Base-by-base conservation (phyloP, 2,888 invertebrate genomes). In the Odontothrips loti region DNA sequence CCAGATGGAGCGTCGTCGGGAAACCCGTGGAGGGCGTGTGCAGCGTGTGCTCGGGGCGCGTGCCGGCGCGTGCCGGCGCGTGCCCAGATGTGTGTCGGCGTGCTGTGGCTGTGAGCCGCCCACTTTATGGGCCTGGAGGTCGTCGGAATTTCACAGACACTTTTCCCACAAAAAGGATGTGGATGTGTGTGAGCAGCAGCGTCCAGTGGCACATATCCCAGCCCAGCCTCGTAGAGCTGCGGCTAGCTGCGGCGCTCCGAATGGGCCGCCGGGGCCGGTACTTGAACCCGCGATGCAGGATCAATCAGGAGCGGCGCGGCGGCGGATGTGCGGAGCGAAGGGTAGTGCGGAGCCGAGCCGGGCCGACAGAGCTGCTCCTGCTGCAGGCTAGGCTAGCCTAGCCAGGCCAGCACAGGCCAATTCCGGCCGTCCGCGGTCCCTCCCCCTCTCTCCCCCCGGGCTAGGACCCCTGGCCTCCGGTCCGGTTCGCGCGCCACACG, bases 111-210 rank as follows among this genome's bases (percentile, higher is more conserved):
- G 27, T 27, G 27, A 12, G 27, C 9, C 27, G 27, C 20, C 58
- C 58, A 20, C 20, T 9, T 58, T 58, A 58, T 58, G 12, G 1
- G 27, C 68, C 68, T 23, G 68, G 68, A 75, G 68, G 68, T 75
- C 68, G 68, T 27, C 68, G 27, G 68, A 75, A 75, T 27, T 75
- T 75, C 68, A 27, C 68, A 75, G 68, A 27, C 68, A 27, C 68
- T 75, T 75, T 75, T 75, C 68, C 68, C 68, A 75, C 68, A 23
- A 75, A 75, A 75, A 75, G 23, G 68, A 75, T 23, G 58, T 58
- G 68, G 23, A 23, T 75, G 68, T 12, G 68, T 23, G 68, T 2
- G 58, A 43, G 34, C 34, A 6, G n/a, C n/a, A n/a, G 6, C n/a
- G 63, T n/a, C 10, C 63, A n/a, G 20, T 63, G n/a, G 63, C 10